Conservation (phyloP, 2,888 invertebrate species). For the Protophormia terraenovae region DNA sequence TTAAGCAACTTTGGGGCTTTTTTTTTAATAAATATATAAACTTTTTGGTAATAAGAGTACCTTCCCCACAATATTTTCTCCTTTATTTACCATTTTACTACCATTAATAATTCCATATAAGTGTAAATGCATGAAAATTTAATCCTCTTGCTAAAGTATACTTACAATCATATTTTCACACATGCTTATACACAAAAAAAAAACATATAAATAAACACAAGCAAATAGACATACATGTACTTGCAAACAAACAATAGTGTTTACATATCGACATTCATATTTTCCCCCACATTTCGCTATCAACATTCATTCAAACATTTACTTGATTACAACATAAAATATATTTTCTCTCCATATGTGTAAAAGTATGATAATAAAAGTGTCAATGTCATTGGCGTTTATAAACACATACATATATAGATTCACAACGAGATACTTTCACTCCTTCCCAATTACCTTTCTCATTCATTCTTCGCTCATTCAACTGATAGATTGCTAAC, state of each 20-base stretch:
- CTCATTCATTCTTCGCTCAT: neutral
- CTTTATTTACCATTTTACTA: neutral
- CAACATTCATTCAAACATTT: neutral
- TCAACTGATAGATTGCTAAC: neutral
- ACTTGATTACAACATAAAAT: neutral
- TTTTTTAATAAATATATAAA: neutral
- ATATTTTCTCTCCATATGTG: neutral
- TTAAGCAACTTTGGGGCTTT: no score
- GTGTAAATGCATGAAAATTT: neutral
- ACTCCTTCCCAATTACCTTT: neutral
- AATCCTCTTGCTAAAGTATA: neutral
- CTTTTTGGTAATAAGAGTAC: neutral
- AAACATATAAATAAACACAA: neutral
- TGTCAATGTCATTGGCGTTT: constrained; percentile 45
- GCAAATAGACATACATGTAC: neutral
- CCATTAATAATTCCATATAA: neutral
- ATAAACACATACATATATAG: neutral
- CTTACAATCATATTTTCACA: neutral
- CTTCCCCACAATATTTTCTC: neutral
- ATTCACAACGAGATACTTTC: no score
- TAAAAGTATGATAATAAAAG: constrained; percentile 36
- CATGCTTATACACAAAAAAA: neutral
- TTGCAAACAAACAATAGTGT: neutral
- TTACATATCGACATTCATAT: neutral
- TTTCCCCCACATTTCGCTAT: neutral